Base-by-base conservation (phyloP, 2,888 invertebrate species). In the Dichetophora obliterata region DNA sequence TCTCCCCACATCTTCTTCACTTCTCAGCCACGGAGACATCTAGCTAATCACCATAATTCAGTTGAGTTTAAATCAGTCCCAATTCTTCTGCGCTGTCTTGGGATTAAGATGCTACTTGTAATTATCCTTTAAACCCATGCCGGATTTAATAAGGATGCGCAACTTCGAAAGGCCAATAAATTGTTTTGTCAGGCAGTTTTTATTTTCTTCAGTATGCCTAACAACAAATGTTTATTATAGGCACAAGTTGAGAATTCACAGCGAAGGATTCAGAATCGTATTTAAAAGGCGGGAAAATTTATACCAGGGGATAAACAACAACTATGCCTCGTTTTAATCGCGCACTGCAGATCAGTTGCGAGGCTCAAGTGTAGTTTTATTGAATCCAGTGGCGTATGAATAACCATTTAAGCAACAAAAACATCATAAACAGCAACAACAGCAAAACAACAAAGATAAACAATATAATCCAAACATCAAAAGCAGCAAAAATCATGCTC, bases 331-430 rank as follows among this genome's bases (percentile, higher is more conserved):
- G 59, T 43, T 59, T 68, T 52, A 57, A 75, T 65, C 65, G 65
- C 66, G 43, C 34, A 59, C 16, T 19, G n/a, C 48, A 68, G 68
- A 48, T 68, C 50, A 68, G 50, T 5, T n/a, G 54, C 54, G 54
- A 27, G 31, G 34, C 43, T n/a, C 34, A 43, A 57, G 59, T 52
- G 5, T 3, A 31, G 54, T 54, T 63, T 79, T 80, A 81, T 81
- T 80, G 80, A 80, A 80, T 80, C 80, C 81, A 82, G 78, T 82
- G 81, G 79, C 73, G 80, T 77, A 78, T 74, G 79, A 79, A 79
- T 73, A 78, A 78, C 79, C 79, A 77, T 77, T 80, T 75, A 78
- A 77, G 27, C 61, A 75, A n/a, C 70, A 48, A 54, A 16, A 57
- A 19, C 61, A 34, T 68, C 73, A 69, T 59, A 59, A 48, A 71